Evolutionary conservation across 35 echinoderm and acorn worm genomes (phyloP), one percentile per base, ranked within the genome.

Genomic region (Hemicentrotus pulcherrimus): DNA sequence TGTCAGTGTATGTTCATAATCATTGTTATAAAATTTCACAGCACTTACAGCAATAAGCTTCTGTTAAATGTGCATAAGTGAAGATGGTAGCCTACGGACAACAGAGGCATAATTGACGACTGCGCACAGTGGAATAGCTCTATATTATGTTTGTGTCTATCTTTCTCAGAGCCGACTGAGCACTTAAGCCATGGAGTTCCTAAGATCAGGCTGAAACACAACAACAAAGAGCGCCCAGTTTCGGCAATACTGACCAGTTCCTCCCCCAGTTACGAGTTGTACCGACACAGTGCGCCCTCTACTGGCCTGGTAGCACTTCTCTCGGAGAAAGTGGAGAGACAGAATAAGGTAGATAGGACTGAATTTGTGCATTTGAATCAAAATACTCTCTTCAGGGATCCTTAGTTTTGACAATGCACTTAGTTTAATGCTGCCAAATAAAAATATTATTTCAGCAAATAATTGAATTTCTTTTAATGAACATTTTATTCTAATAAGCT

Each of bases 251-350:
- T 46, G 32, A 58, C 46, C 0, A 93, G 91, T 47, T n/a, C 45
- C 32, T 47, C 91, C 47, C 91, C 91, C 2, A 93, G 91, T 47
- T 93, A 93, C 48, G 91, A 93, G 30, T 47, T 93, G 46, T 93
- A 93, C 30, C 91, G 91, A 58, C 91, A 93, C 30, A 93, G 91
- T 47, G 46, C 91, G 24, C 91, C 91, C 2, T 93, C 91, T 58
- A 93, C 91, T 47, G 91, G 91, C 2, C 91, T 93, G 91, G 91
- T 93, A 13, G 91, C 91, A 48, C 30, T 93, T 24, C 91, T 93
- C 0, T 93, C 91, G 11, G 91, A 93, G 48, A 93, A 93, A 58
- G 46, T 93, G 16, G 91, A 93, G 46, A 93, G 91, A 58, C 91
- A 93, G 91, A 93, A 93, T 58, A 93, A 93, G 91, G 91, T 93